A percentile compares a stretch with the other conserved stretches of the same genome.
These are phyloP conservation scores for Brachionus asplanchnoidis DNA, from an alignment of 1,140 invertebrate species.

Conservation along the genomic window DNA sequence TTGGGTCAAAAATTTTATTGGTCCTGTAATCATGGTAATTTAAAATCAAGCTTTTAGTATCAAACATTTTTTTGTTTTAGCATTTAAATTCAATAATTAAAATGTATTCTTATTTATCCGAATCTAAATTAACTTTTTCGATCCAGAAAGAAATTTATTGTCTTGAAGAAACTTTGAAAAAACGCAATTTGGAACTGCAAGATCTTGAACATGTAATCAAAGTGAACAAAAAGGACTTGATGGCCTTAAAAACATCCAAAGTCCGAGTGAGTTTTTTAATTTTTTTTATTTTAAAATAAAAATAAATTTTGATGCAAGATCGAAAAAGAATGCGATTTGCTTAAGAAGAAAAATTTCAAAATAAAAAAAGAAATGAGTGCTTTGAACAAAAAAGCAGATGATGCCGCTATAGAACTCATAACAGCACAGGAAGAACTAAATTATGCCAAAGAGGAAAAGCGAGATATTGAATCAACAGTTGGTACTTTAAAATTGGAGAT, in stretches of 20 bases:
- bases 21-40: background rate
- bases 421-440: conserved; percentile 1
- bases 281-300: background rate
- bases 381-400: conserved; percentile 37
- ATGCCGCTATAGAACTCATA: conserved; percentile 1
- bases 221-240: background rate
- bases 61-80: background rate
- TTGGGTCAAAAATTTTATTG: background rate
- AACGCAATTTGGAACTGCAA: background rate
- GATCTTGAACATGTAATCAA: background rate
- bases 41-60: background rate
- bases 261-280: background rate
- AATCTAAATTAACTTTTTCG: background rate
- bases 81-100: background rate
- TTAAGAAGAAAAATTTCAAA: conserved; percentile 4
- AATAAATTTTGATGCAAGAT: background rate
- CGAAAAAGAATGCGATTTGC: background rate
- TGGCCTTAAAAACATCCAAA: background rate
- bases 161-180: conserved; percentile 14
- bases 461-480: background rate
- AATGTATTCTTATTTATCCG: background rate
- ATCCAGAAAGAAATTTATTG: conserved; percentile 26
- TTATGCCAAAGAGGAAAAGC: conserved; percentile 4
- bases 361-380: conserved; percentile 4
- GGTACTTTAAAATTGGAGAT: background rate